phyloP scores from a whole-genome alignment of 2,888 invertebrate genomes.

The Cylloceria caligata region DNA sequence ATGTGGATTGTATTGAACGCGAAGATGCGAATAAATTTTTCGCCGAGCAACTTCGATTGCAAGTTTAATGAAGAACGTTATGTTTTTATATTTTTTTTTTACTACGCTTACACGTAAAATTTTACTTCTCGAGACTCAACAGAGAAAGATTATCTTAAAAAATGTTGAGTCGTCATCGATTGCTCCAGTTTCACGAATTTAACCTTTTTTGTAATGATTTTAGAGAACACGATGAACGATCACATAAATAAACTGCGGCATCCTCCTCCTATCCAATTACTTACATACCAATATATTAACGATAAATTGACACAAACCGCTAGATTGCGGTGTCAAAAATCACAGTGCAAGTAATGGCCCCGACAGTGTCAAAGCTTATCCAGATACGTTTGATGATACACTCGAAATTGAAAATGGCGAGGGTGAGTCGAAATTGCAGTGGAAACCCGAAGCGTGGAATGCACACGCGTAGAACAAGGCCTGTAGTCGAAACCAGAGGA shows the following conservation, averaged over 20 bases:
- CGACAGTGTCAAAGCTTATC: background rate
- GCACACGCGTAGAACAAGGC: background rate
- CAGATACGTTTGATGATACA: background rate
- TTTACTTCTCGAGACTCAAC: no score
- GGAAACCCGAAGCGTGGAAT: slow-evolving; percentile 27
- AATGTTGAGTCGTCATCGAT: background rate
- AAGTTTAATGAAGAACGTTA: no score
- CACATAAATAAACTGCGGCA: background rate
- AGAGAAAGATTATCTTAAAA: background rate
- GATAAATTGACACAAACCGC: background rate
- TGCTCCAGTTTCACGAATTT: background rate
- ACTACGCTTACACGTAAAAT: no score
- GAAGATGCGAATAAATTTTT: no score
- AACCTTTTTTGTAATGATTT: background rate
- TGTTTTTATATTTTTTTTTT: background rate
- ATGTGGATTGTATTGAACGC: background rate
- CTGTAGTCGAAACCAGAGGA: slow-evolving; percentile 7
- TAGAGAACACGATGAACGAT: background rate
- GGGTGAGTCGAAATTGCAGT: background rate
- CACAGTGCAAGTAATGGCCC: background rate
- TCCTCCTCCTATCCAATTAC: background rate
- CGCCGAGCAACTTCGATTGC: no score
- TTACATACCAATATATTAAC: background rate
- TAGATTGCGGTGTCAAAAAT: slow-evolving; percentile 12
- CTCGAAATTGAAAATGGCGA: slow-evolving; percentile 1